Conservation (phyloP, 30 jellyfish, hydroid and myxozoan species). For the Hydractinia symbiolongicarpus region DNA sequence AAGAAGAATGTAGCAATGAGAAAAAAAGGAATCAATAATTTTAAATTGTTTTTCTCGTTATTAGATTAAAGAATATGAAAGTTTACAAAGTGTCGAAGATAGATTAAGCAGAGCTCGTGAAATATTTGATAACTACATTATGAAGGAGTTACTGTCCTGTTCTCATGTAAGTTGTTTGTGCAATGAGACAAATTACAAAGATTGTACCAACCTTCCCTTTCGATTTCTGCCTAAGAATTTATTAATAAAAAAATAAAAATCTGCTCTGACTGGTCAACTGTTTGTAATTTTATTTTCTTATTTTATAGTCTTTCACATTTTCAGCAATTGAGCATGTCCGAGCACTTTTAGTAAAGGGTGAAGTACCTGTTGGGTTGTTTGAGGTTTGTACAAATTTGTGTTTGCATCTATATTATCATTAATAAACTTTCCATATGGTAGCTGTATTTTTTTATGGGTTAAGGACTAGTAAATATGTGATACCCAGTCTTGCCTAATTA, state of each 20-base stretch:
- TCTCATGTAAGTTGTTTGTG: conserved; percentile 62
- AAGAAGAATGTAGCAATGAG: too few species aligned
- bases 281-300: background rate
- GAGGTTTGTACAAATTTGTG: conserved; percentile 40
- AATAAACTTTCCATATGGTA: too few species aligned
- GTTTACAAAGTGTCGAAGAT: conserved; percentile 66
- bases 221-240: background rate
- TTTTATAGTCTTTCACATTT: conserved; percentile 69
- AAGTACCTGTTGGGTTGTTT: conserved; percentile 89
- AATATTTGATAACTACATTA: conserved; percentile 80
- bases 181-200: too few species aligned
- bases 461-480: too few species aligned
- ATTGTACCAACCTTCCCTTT: background rate
- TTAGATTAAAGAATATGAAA: conserved; percentile 88
- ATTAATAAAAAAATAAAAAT: background rate
- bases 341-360: conserved; percentile 60
- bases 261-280: background rate
- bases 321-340: conserved; percentile 95
- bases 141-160: conserved; percentile 92
- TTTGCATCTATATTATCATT: background rate
- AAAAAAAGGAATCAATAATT: too few species aligned
- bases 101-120: conserved; percentile 75
- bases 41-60: background rate
- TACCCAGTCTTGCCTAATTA: too few species aligned
- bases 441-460: too few species aligned